Evolutionary conservation across 2,888 invertebrate species (phyloP).

Genomic region (Pogonocherus hispidulus): DNA sequence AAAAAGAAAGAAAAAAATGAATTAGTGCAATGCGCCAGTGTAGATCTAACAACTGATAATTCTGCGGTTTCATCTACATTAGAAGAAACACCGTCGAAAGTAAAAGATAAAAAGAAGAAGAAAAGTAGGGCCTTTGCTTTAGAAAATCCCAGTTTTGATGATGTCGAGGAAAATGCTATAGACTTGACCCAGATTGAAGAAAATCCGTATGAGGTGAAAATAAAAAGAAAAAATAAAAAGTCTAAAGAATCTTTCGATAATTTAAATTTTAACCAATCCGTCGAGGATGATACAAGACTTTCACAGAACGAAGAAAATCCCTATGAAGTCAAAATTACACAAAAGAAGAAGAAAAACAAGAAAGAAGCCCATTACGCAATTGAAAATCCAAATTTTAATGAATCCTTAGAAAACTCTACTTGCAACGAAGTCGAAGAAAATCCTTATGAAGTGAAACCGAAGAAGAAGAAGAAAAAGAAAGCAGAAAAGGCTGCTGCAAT

Average conservation of each 20-base stretch:
- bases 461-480: slow-evolving; percentile 28
- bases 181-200: background rate
- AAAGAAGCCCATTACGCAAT: slow-evolving; percentile 14
- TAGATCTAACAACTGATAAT: background rate
- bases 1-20: slow-evolving; percentile 30
- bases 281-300: slow-evolving; percentile 21
- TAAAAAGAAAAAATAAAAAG: slow-evolving; percentile 43
- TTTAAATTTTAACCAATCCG: slow-evolving; percentile 44
- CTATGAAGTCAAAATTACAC: slow-evolving; percentile 39
- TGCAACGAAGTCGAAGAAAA: slow-evolving; percentile 9
- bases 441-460: slow-evolving; percentile 35
- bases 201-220: slow-evolving; percentile 44
- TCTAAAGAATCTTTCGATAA: slow-evolving; percentile 47
- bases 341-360: slow-evolving; percentile 37
- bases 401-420: background rate
- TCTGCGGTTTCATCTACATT: background rate
- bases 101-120: background rate
- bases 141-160: background rate
- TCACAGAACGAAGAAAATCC: slow-evolving; percentile 36
- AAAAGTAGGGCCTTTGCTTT: background rate
- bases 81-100: background rate
- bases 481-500: slow-evolving; percentile 16
- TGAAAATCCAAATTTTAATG: slow-evolving; percentile 44
- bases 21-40: too few relatives aligned
- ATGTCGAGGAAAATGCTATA: background rate